Evolutionary conservation across 2,113 vertebrate species (phyloP).

Genomic region (Helogale parvula): DNA sequence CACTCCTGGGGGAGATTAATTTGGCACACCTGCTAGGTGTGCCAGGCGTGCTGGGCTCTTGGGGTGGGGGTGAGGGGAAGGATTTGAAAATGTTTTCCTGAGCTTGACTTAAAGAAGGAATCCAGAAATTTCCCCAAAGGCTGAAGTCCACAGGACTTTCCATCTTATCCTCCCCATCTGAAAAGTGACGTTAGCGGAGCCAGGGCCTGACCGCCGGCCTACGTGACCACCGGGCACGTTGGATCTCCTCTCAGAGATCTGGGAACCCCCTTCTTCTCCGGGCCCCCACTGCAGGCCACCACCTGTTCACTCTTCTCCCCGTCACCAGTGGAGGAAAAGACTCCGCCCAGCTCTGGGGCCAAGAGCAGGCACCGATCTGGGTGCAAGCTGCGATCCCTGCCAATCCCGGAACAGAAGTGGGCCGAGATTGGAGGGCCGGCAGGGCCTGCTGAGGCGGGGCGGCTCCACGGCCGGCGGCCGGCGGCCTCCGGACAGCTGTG

Average conservation of each 20-base stretch:
- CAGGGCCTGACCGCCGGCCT: background rate
- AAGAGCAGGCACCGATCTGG: background rate
- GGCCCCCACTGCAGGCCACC: background rate
- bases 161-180: background rate
- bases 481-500: background rate
- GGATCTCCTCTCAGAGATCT: background rate
- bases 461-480: background rate
- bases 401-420: background rate
- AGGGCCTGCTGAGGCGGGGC: background rate
- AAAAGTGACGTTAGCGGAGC: background rate
- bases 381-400: background rate
- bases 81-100: background rate
- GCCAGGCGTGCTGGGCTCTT: background rate
- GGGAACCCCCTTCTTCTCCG: background rate
- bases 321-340: background rate
- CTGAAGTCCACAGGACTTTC: background rate
- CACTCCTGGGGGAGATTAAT: background rate
- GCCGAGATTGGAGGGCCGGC: conserved; percentile 9
- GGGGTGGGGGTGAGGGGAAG: background rate
- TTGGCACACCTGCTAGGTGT: background rate
- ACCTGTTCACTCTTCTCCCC: conserved; percentile 7
- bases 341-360: background rate
- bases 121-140: background rate
- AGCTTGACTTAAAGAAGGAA: background rate
- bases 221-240: background rate